Evolutionary conservation across 2,113 vertebrate species (phyloP), one percentile per base, ranked within the genome.

Genomic region (Irena cyanogastra): DNA sequence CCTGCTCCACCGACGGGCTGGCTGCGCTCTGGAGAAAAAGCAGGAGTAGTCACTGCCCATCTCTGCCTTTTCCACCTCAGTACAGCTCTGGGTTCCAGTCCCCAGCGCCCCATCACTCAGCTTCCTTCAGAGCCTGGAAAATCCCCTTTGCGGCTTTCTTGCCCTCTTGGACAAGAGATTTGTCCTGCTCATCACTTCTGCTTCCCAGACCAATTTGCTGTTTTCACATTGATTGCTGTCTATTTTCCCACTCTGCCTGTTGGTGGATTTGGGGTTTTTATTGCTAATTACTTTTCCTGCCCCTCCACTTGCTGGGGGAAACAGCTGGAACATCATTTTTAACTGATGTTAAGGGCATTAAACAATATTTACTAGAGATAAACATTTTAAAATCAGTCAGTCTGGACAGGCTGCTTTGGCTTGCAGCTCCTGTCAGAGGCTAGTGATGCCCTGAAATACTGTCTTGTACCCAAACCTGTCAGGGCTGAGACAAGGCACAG

Each of bases 71-170:
- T 33, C 19, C 8, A 9, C 10, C 26, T n/a, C 61, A n/a, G 16
- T 11, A 9, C 3, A 26, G 52, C 54, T n/a, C 69, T 54, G 72
- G 42, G 31, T n/a, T 64, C 28, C 6, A 1, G 23, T 4, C 13
- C 41, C 64, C 72, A 44, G 44, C 3, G 16, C 17, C 63, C 18
- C 52, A 6, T 27, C 0, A 0, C 39, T 56, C 11, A 2, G 20
- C 71, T 45, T 87, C 47, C 56, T 61, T 45, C 64, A 17, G 47
- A 63, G 54, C 72, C 10, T 57, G 52, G 54, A n/a, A 90, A 87
- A 44, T 66, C 74, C 65, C 39, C n/a, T 80, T 30, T 52, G 28
- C 45, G 10, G 4, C 63, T 83, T 68, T 68, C 75, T n/a, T 50
- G 26, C 37, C 65, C 20, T 33, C 42, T 90, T 21, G 50, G 49